Evolutionary conservation across 1,140 invertebrate species (phyloP), one percentile per base, ranked within the genome.

Genomic region (Capitella teleta): DNA sequence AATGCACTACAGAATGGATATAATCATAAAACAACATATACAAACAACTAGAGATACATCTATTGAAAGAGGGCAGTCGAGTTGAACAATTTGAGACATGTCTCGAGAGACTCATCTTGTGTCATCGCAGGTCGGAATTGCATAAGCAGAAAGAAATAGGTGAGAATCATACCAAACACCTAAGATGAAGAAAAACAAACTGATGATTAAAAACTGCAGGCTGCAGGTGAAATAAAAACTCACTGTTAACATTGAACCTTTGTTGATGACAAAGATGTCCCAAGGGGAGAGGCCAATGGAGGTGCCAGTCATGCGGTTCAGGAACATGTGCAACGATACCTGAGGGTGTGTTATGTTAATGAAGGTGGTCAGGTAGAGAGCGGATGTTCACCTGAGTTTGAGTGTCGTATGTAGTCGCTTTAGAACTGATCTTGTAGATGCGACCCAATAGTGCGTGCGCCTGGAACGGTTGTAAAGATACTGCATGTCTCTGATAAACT

Each of bases 211-310:
- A n/a, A n/a, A n/a, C n/a, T n/a, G n/a, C n/a, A n/a, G n/a, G n/a
- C n/a, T n/a, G n/a, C 55, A 54, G 41, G 54, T 52, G 24, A 54
- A 40, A 3, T 54, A 49, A 3, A 52, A 55, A 5, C 54, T 49
- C 55, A 63, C 61, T 23, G 61, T 59, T 1, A 63, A 53, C 32
- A 63, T 61, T 8, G 61, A 57, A 14, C 58, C 56, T 45, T 54
- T 61, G 42, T 63, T 57, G 8, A 63, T 57, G 0, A 58, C 59
- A 47, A 63, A 63, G 26, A 63, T 37, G 34, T 58, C 55, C 37
- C 60, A 54, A 0, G 61, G 60, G 8, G 58, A 56, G 6, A 63
- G 49, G 2, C 61, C 61, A 24, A 63, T 55, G 10, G 51, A 52
- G 3, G 52, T 49, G 1, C 60, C 57, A n/a, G 60, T 60, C 28